phyloP scores from a whole-genome alignment of 2,888 invertebrate genomes.

The Noctua janthina region DNA sequence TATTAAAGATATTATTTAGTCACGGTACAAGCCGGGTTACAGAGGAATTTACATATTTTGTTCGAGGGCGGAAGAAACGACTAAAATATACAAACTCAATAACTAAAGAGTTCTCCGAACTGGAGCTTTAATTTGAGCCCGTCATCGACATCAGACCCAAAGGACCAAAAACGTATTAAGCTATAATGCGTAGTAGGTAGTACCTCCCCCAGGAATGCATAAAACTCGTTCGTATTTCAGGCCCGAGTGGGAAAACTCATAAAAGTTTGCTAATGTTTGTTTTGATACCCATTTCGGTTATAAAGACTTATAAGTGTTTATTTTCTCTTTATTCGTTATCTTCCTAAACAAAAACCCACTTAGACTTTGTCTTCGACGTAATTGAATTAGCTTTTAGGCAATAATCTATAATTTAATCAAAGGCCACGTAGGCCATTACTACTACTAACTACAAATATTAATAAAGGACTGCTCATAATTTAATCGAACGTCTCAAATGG shows the following conservation, averaged over 20 bases:
- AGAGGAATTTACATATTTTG: slow-evolving; percentile 65
- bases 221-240: slow-evolving; percentile 48
- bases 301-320: slow-evolving; percentile 51
- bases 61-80: slow-evolving; percentile 31
- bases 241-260: slow-evolving; percentile 45
- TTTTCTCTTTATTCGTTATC: slow-evolving; percentile 33
- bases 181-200: slow-evolving; percentile 38
- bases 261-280: slow-evolving; percentile 54
- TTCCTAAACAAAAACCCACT: slow-evolving; percentile 40
- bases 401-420: slow-evolving; percentile 52
- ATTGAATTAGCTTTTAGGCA: slow-evolving; percentile 34
- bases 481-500: slow-evolving; percentile 83
- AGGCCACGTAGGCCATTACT: slow-evolving; percentile 5
- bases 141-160: slow-evolving; percentile 45
- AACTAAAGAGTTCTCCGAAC: slow-evolving; percentile 49
- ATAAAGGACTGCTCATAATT: slow-evolving; percentile 79
- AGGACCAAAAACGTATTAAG: slow-evolving; percentile 49
- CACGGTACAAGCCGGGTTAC: slow-evolving; percentile 44
- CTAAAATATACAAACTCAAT: slow-evolving; percentile 53
- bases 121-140: slow-evolving; percentile 52
- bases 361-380: slow-evolving; percentile 9
- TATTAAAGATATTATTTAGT: slow-evolving; percentile 65
- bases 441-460: slow-evolving; percentile 40
- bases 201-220: slow-evolving; percentile 35
- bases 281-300: slow-evolving; percentile 39